These are phyloP conservation scores for Copidosoma floridanum DNA, from an alignment of 1,140 invertebrate species.

Conservation along the genomic window DNA sequence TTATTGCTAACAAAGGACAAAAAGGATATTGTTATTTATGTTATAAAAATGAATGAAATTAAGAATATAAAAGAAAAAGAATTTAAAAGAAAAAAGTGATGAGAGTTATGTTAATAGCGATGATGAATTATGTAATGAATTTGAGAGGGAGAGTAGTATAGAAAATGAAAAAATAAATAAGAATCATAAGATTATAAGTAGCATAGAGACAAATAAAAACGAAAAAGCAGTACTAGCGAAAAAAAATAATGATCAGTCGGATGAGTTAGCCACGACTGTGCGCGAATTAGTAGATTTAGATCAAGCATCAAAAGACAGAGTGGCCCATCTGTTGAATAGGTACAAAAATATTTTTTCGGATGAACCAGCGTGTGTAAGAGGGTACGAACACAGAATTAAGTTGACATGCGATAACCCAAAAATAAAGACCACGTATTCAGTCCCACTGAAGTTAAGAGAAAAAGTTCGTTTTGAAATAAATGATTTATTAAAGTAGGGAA, in stretches of 20 bases:
- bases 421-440: constrained; percentile 2
- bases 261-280: constrained; percentile 17
- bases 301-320: too few relatives aligned
- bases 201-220: not conserved
- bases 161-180: not conserved
- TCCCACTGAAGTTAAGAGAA: not conserved
- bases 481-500: not conserved
- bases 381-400: constrained; percentile 24
- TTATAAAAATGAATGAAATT: not conserved
- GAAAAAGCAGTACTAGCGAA: not conserved
- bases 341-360: constrained; percentile 17
- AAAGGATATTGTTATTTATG: not conserved
- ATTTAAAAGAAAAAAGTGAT: constrained; percentile 1
- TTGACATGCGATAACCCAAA: constrained; percentile 18
- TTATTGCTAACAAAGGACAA: not conserved
- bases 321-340: too few relatives aligned
- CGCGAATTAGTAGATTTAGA: too few relatives aligned
- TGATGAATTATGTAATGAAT: not conserved
- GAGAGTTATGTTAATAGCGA: not conserved
- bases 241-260: constrained; percentile 14
- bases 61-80: not conserved
- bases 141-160: not conserved
- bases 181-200: not conserved
- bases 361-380: constrained; percentile 6
- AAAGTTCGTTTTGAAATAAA: not conserved